Evolutionary conservation across 2,888 invertebrate genomes (phyloP), one percentile per base, ranked within the genome.

Genomic region (Celastrina argiolus): DNA sequence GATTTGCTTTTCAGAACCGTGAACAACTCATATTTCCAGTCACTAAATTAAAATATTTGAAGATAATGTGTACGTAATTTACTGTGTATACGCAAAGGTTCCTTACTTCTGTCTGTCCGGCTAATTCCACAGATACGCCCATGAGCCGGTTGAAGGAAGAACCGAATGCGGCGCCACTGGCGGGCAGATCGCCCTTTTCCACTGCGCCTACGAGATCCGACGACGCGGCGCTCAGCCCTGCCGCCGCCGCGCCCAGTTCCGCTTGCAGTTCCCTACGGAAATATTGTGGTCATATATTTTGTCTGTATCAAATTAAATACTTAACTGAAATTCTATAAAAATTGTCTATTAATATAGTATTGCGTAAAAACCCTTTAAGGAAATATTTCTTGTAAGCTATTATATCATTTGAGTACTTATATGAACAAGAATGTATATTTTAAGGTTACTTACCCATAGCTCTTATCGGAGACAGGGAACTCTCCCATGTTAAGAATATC

Each of bases 241-340:
- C 96, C 0, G 98, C 98, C 0, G 97, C 96, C 10, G 93, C 92
- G 79, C 95, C 96, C 66, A 99, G 91, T 76, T 98, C 97, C 2
- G 94, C 93, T 81, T 98, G 98, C 0, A 98, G 92, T 77, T 97
- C 96, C 6, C 94, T 94, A 78, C 0, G 4, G 26, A 56, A 26
- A 22, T 59, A 64, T 8, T 8, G 3, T 56, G 41, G 14, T 51
- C 16, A 63, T n/a, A 26, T 26, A 34, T 14, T 51, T 16, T 41
- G 2, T 12, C 8, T 58, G 12, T 22, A 10, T 5, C 64, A 42
- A 31, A 41, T 39, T 31, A 2, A 31, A 31, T 7, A 31, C 5
- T 0, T 31, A 5, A 31, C 31, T 2, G 6, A 31, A n/a, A n/a
- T n/a, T n/a, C n/a, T n/a, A n/a, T n/a, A n/a, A n/a, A n/a, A n/a